Percentiles rank a stretch among this genome's conserved stretches.
Conservation (phyloP, 1,140 invertebrate species). For the Macrocentrus cingulum region DNA sequence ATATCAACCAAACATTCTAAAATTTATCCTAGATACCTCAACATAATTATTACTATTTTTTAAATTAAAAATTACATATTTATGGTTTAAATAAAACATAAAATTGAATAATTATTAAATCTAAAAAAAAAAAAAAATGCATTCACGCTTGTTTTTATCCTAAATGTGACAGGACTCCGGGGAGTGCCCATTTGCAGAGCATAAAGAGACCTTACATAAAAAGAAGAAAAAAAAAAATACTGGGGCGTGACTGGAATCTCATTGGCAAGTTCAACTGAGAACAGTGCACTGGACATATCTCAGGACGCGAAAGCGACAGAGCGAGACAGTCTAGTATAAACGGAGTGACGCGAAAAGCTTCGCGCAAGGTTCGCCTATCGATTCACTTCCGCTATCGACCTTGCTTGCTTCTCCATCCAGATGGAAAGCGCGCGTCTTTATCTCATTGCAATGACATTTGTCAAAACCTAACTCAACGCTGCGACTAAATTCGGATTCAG, state of each 20-base stretch:
- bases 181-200: not conserved
- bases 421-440: not conserved
- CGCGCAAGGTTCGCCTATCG: conserved; percentile 18
- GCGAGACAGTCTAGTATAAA: conserved; percentile 7
- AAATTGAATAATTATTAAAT: no score
- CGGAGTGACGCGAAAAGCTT: conserved; percentile 16
- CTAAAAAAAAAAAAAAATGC: no score
- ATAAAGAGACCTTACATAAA: not conserved
- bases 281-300: not conserved
- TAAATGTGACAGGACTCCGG: no score
- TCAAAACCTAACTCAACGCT: no score
- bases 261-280: not conserved
- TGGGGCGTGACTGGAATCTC: not conserved
- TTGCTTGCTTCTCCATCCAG: conserved; percentile 2
- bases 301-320: not conserved
- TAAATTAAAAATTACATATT: no score
- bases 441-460: not conserved
- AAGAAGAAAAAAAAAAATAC: not conserved
- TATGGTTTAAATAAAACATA: no score
- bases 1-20: no score
- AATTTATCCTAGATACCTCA: no score
- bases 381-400: conserved; percentile 20
- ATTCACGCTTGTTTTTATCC: no score
- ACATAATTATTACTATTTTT: no score
- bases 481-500: no score